Conservation (phyloP, 2,797 vertebrate species). For the Chloroceryle inda region DNA sequence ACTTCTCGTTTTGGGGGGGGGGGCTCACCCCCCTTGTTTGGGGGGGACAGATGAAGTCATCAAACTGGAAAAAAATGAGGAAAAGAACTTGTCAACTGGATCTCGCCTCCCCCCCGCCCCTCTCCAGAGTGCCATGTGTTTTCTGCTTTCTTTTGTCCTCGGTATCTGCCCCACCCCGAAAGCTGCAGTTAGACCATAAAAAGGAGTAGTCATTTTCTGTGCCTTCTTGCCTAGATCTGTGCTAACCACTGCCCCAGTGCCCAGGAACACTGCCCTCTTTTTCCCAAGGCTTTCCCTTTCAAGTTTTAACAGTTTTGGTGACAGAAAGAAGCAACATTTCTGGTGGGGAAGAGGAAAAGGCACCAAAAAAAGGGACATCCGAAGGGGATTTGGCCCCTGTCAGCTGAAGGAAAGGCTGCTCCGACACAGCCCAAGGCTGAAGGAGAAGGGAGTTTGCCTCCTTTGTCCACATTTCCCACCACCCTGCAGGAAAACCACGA, state of each 20-base stretch:
- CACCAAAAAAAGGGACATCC: background rate
- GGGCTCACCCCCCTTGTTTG: too few relatives aligned
- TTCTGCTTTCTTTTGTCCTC: background rate
- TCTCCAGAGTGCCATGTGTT: background rate
- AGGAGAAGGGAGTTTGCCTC: background rate
- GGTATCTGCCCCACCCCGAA: constrained; percentile 10
- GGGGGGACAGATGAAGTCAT: rapidly evolving
- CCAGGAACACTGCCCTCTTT: background rate
- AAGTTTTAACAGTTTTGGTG: background rate
- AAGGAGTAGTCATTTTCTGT: background rate
- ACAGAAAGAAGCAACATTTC: background rate
- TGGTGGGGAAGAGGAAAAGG: background rate
- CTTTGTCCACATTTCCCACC: background rate
- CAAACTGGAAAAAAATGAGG: background rate
- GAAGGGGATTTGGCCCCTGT: rapidly evolving
- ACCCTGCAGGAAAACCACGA: background rate
- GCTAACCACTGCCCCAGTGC: background rate
- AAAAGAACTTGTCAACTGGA: too few relatives aligned
- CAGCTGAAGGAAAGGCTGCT: background rate
- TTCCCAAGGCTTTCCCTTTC: background rate
- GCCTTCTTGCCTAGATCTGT: background rate
- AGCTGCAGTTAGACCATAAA: background rate
- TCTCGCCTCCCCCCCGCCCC: too few relatives aligned
- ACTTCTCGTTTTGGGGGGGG: background rate
- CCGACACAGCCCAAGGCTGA: background rate